phyloP scores from a whole-genome alignment of 2,888 invertebrate species.

The Ectobius pallidus region DNA sequence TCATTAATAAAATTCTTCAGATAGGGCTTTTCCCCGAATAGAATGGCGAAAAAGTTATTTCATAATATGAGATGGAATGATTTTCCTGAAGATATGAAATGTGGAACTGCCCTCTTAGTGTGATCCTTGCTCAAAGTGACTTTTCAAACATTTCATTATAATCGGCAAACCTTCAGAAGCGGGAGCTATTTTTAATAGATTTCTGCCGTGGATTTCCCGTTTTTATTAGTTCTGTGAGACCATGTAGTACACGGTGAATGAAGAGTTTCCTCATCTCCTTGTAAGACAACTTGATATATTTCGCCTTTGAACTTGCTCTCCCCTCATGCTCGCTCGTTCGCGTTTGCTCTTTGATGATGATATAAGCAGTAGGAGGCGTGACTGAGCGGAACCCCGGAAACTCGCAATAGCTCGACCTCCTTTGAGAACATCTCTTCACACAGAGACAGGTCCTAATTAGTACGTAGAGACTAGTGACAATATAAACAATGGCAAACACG shows the following conservation, averaged over 20 bases:
- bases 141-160: too few relatives aligned
- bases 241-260: background rate
- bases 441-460: conserved; percentile 8
- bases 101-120: too few relatives aligned
- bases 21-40: too few relatives aligned
- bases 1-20: too few relatives aligned
- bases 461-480: conserved; percentile 10
- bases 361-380: conserved; percentile 17
- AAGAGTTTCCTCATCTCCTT: background rate
- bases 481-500: conserved; percentile 31
- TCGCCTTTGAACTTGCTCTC: conserved; percentile 11
- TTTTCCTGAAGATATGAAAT: too few relatives aligned
- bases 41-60: too few relatives aligned
- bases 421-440: conserved; percentile 16
- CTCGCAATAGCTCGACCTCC: conserved; percentile 23
- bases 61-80: too few relatives aligned
- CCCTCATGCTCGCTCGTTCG: background rate
- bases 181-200: background rate
- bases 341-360: conserved; percentile 28
- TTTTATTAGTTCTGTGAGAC: background rate
- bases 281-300: conserved; percentile 21
- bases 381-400: conserved; percentile 22
- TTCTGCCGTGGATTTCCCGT: background rate
- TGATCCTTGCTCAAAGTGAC: too few relatives aligned
- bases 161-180: too few relatives aligned